These are phyloP conservation scores for Sarotherodon lohbergeri DNA, from an alignment of 2,113 vertebrate genomes.

Conservation along the genomic window DNA sequence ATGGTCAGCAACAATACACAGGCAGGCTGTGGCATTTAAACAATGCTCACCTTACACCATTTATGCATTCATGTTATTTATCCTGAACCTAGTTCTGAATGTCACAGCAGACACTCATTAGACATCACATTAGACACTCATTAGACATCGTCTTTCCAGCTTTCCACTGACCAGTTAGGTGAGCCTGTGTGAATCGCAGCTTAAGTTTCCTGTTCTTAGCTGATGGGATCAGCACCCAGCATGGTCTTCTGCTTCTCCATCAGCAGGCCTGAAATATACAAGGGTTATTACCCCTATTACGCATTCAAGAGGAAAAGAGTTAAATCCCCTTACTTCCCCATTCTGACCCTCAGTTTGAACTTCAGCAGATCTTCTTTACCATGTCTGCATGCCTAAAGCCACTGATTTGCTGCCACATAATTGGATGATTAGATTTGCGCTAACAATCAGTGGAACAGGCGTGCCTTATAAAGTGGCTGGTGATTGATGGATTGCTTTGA, in stretches of 20 bases:
- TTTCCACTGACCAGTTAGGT: accelerated
- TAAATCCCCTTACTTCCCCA: background rate
- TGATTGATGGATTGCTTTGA: background rate
- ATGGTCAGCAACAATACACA: background rate
- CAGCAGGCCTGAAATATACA: background rate
- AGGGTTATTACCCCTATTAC: background rate
- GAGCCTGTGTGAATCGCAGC: background rate
- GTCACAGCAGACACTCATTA: background rate
- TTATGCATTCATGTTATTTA: background rate
- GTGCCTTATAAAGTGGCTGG: background rate
- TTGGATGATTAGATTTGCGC: background rate
- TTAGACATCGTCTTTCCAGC: background rate
- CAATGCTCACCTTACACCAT: background rate
- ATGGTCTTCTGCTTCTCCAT: background rate
- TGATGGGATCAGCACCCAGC: accelerated
- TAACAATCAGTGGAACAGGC: background rate
- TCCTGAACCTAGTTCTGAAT: background rate
- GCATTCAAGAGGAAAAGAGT: background rate
- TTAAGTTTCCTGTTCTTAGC: background rate
- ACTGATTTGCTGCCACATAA: background rate
- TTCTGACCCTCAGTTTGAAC: background rate
- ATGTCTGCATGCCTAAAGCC: accelerated
- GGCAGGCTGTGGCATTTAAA: background rate
- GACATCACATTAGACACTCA: background rate
- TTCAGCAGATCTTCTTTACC: background rate